Conservation (phyloP, 2,797 vertebrate species). For the Sardinella longiceps region DNA sequence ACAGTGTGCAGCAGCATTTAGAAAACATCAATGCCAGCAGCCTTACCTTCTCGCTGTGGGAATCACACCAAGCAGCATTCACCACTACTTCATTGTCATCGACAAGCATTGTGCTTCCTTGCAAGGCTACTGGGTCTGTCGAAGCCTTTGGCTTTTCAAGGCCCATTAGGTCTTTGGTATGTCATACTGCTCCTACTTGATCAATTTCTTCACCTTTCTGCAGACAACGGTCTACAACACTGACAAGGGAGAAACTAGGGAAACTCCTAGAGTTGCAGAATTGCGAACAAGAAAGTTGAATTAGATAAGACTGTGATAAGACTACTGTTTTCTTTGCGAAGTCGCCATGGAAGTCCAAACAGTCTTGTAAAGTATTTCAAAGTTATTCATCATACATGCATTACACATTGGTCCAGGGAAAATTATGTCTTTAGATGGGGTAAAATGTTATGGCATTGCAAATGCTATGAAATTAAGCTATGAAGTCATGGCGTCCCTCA, state of each 20-base stretch:
- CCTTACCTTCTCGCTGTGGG: constrained; percentile 45
- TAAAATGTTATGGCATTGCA: too few species aligned
- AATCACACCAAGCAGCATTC: constrained; percentile 40
- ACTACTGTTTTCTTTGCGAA: constrained; percentile 45
- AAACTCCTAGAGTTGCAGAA: constrained; percentile 37
- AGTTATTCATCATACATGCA: too few species aligned
- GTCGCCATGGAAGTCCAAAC: too few species aligned
- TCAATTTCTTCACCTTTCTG: too few species aligned
- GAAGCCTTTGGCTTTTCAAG: too few species aligned
- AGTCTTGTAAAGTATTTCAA: too few species aligned
- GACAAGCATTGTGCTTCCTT: constrained; percentile 47
- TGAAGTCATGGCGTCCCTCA: too few species aligned
- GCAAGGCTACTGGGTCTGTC: constrained; percentile 26
- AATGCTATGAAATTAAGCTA: too few species aligned
- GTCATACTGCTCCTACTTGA: constrained; percentile 27
- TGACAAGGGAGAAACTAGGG: constrained; percentile 40
- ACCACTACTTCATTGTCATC: constrained; percentile 47
- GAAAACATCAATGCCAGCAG: constrained; percentile 36
- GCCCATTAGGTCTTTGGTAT: too few species aligned
- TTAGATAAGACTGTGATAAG: constrained; percentile 39
- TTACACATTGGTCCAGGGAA: too few species aligned
- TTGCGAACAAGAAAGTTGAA: constrained; percentile 18
- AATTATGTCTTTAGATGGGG: too few species aligned
- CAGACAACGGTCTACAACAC: too few species aligned
- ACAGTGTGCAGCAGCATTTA: constrained; percentile 45